phyloP scores from a whole-genome alignment of 2,888 invertebrate species.

The Euplexia lucipara region DNA sequence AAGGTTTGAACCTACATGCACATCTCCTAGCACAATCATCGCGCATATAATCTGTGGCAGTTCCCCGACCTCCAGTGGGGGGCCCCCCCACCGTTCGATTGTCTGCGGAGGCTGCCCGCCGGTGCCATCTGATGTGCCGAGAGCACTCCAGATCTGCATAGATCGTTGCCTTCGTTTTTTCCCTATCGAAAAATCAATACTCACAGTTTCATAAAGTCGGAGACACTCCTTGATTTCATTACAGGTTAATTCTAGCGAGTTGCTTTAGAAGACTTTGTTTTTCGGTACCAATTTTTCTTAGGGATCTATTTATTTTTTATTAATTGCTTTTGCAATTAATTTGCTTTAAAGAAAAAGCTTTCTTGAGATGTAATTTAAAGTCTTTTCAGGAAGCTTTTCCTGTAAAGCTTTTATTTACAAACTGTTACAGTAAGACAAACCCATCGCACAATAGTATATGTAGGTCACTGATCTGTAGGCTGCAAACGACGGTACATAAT shows the following conservation, averaged over 20 bases:
- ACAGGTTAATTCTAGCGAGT: slow-evolving; percentile 72
- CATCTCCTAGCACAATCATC: slow-evolving; percentile 54
- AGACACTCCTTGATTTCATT: slow-evolving; percentile 86
- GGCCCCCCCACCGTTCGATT: slow-evolving; percentile 89
- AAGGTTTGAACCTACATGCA: slow-evolving; percentile 46
- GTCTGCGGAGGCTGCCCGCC: slow-evolving; percentile 91
- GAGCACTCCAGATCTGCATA: slow-evolving; percentile 91
- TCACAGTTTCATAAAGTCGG: slow-evolving; percentile 87
- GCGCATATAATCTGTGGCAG: slow-evolving; percentile 82
- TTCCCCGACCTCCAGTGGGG: slow-evolving; percentile 86
- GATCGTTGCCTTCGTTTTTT: slow-evolving; percentile 91
- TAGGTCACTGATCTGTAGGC: slow-evolving; percentile 77
- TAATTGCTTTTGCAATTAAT: slow-evolving; percentile 1
- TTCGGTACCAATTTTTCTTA: slow-evolving; percentile 48
- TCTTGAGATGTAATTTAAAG: not conserved
- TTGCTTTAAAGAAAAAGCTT: not conserved
- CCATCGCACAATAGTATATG: slow-evolving; percentile 65
- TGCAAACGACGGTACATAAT: slow-evolving; percentile 85
- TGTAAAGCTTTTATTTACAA: slow-evolving; percentile 11
- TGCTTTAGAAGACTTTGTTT: slow-evolving; percentile 54
- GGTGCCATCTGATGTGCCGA: slow-evolving; percentile 91
- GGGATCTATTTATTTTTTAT: slow-evolving; percentile 22
- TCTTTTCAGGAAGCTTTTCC: not conserved
- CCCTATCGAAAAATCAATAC: slow-evolving; percentile 91
- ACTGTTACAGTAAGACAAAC: slow-evolving; percentile 35